phyloP scores from a whole-genome alignment of 2,797 vertebrate species.

The Hippoglossus hippoglossus region DNA sequence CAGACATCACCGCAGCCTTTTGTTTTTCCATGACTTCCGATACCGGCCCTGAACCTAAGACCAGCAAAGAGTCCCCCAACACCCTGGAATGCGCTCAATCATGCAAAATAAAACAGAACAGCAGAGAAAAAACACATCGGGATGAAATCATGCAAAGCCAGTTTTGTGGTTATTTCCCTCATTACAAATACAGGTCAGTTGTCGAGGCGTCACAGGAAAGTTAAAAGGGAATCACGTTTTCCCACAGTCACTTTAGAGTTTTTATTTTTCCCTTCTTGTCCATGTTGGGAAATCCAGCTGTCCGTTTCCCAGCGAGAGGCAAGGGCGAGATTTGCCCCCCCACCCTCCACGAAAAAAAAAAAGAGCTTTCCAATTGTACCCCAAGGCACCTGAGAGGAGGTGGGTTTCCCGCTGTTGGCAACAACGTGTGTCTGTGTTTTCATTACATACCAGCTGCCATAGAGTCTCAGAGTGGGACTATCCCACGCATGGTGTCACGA shows the following conservation, averaged over 20 bases:
- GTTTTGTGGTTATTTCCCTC: conserved; percentile 69
- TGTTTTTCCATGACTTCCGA: conserved; percentile 40
- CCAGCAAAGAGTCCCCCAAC: conserved; percentile 46
- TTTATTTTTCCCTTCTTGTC: conserved; percentile 46
- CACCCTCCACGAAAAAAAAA: not conserved
- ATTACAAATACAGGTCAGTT: conserved; percentile 71
- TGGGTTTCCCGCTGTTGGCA: conserved; percentile 75
- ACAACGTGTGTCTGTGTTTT: conserved; percentile 65
- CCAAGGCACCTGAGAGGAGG: conserved; percentile 82
- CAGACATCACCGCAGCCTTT: conserved; percentile 30
- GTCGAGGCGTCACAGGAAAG: conserved; percentile 72
- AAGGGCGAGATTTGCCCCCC: conserved; percentile 45
- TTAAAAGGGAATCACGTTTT: conserved; percentile 61
- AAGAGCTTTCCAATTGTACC: conserved; percentile 71
- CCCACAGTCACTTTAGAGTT: conserved; percentile 56
- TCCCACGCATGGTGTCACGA: conserved; percentile 72
- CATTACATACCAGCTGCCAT: conserved; percentile 73
- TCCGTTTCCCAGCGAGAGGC: conserved; percentile 63
- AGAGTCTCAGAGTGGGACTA: conserved; percentile 64
- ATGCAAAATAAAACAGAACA: conserved; percentile 76
- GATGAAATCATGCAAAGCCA: conserved; percentile 75
- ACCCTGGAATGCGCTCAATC: conserved; percentile 69
- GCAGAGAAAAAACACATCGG: conserved; percentile 76
- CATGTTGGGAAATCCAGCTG: conserved; percentile 61
- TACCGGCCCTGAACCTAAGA: conserved; percentile 37